A percentile compares a stretch with the other conserved stretches of the same genome.
Evolutionary conservation across 2,113 vertebrate genomes (phyloP).

Genomic region (Embiotoca jacksoni): DNA sequence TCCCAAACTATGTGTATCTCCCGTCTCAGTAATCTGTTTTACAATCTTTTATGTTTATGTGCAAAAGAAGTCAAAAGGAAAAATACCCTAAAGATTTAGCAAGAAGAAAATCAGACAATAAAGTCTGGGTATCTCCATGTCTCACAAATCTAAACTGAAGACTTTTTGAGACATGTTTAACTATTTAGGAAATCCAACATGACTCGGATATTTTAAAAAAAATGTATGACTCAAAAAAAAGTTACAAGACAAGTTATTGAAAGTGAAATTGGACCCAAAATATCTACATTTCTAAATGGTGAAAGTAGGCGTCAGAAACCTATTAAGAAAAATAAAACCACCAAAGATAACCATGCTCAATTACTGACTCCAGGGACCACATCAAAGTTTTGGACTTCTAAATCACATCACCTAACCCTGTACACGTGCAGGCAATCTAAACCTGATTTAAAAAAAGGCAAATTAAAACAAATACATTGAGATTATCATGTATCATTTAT

Average conservation of each 20-base stretch:
- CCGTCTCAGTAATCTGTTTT: constrained; percentile 33
- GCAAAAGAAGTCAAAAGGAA: constrained; percentile 19
- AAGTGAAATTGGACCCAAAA: neutral
- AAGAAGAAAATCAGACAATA: neutral
- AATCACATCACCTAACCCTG: constrained; percentile 26
- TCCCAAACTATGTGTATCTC: constrained; percentile 37
- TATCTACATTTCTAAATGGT: neutral
- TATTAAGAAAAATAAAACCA: neutral
- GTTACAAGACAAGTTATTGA: neutral
- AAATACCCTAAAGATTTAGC: neutral
- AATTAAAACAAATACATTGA: constrained; percentile 19
- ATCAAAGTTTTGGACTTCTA: constrained; percentile 8
- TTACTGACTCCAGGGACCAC: neutral
- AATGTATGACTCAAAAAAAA: neutral
- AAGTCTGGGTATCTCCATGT: constrained; percentile 9
- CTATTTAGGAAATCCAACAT: neutral
- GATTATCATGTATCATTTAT: constrained; percentile 4
- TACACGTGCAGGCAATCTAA: constrained; percentile 44
- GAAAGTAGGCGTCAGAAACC: neutral
- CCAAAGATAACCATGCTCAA: neutral
- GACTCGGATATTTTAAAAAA: neutral
- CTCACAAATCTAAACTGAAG: neutral
- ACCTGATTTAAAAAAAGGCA: constrained; percentile 38
- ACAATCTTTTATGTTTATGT: constrained; percentile 26
- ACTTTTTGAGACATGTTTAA: constrained; percentile 6